A percentile compares a stretch with the other conserved stretches of the same genome.
Conservation (phyloP, 2,797 vertebrate genomes). For the Euphonia xanthogaster region DNA sequence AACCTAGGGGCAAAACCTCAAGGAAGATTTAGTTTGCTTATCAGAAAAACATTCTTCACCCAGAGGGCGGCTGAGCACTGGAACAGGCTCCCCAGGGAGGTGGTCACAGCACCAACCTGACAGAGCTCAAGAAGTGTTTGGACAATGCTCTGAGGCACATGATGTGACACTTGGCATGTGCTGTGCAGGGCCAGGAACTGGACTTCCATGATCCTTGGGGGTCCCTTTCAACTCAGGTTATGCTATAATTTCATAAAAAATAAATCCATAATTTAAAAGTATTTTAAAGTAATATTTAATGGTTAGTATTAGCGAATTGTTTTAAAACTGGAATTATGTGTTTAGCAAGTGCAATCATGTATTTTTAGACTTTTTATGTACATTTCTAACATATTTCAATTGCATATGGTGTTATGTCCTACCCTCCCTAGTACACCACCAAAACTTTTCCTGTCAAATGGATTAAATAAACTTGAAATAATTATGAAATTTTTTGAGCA, state of each 20-base stretch:
- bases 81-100: background rate
- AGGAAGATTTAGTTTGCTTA: background rate
- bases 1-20: background rate
- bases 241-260: background rate
- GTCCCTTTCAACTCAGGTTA: background rate
- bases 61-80: background rate
- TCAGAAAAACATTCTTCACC: background rate
- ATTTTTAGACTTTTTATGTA: background rate
- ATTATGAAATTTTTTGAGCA: background rate
- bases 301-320: background rate
- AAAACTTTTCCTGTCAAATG: background rate
- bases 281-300: background rate
- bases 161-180: background rate
- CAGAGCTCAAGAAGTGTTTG: background rate
- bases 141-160: rapidly evolving
- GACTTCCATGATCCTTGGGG: background rate
- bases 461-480: background rate
- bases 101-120: background rate
- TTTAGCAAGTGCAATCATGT: background rate
- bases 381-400: background rate
- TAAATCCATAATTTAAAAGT: background rate
- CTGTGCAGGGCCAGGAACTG: background rate
- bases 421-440: background rate
- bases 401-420: background rate
- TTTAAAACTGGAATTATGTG: background rate